Base-by-base conservation (phyloP, 2,888 invertebrate species). In the Dendrolimus pini region DNA sequence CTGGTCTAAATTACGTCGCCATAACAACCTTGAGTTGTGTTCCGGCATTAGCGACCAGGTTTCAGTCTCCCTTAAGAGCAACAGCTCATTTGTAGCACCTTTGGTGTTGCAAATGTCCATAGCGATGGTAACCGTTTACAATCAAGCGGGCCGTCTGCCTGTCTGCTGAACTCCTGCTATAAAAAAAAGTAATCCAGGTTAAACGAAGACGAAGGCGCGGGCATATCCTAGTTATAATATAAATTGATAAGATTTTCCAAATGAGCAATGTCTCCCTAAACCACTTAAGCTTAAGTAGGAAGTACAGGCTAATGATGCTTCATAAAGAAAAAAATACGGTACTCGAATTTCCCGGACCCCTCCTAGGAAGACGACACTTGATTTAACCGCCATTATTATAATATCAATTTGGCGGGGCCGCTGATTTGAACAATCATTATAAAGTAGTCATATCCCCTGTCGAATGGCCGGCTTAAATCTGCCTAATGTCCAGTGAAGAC, bases 331-430 rank as follows among this genome's bases (percentile, higher is more conserved):
- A n/a, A 47, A 47, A 47, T 47, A 47, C 47, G 47, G 47, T 47
- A 47, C 47, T 47, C 47, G 47, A 47, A 47, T 47, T 47, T 47
- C 47, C 47, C 58, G 65, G 66, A 67, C 74, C 75, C 76, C 75
- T 66, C 65, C 74, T 77, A 73, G 77, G 77, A 78, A 77, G 77
- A 69, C 68, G 65, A 64, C 69, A 78, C 77, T 78, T 75, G 73
- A 71, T 76, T 70, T 71, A 74, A 75, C 73, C 69, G 72, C 71
- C 64, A 66, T 71, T 69, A 75, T 77, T 75, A 76, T 70, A 69
- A 68, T 74, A 74, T 70, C 76, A 68, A 75, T 71, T 76, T 68
- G 71, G 69, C 66, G 65, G 65, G 67, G 64, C 61, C 47, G 47
- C 68, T 71, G 69, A 72, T 74, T 76, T 71, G 64, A 71, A 70